phyloP scores from a whole-genome alignment of 2,797 vertebrate genomes.

The Lagorchestes hirsutus region DNA sequence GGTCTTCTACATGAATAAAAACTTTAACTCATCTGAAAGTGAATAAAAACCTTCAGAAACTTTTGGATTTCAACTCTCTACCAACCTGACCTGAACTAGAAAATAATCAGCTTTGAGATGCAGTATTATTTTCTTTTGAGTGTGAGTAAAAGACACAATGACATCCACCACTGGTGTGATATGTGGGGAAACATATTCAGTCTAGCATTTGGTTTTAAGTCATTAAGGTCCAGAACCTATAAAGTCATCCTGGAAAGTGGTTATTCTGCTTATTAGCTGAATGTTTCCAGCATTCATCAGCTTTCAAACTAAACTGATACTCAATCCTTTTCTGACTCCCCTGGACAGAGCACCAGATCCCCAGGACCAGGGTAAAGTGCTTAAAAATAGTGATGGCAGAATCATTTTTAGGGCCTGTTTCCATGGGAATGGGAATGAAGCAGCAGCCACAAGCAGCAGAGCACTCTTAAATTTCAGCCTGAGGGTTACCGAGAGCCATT shows the following conservation, averaged over 20 bases:
- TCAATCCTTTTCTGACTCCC: conserved; percentile 62
- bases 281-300: conserved; percentile 53
- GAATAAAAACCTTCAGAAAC: neutral
- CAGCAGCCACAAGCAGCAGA: conserved; percentile 35
- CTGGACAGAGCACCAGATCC: conserved; percentile 47
- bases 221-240: conserved; percentile 15
- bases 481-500: conserved; percentile 76
- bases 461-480: conserved; percentile 77
- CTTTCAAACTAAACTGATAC: conserved; percentile 15
- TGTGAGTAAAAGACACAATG: neutral
- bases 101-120: neutral
- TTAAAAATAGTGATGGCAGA: conserved; percentile 70
- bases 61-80: neutral
- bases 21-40: neutral
- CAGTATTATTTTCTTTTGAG: neutral
- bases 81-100: neutral
- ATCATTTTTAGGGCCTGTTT: conserved; percentile 73
- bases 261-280: conserved; percentile 39
- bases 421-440: conserved; percentile 79
- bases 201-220: neutral
- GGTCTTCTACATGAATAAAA: neutral
- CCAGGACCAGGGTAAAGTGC: conserved; percentile 51
- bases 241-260: conserved; percentile 39
- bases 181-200: neutral
- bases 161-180: neutral